phyloP scores from a whole-genome alignment of 2,797 vertebrate genomes.

The Tragelaphus oryx region DNA sequence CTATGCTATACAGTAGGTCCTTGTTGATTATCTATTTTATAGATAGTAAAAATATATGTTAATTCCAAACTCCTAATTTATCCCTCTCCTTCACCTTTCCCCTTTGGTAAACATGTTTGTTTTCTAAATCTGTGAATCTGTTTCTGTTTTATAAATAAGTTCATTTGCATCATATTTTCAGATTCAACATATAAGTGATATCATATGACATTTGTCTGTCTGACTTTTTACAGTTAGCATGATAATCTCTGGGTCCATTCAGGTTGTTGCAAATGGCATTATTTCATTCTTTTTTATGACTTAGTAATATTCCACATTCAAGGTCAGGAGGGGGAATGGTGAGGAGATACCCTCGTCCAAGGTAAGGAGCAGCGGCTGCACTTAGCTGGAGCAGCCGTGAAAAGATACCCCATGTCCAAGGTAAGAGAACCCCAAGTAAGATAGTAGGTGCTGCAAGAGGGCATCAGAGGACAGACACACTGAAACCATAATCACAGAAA shows the following conservation, averaged over 20 bases:
- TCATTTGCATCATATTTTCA: not conserved
- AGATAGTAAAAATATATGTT: not conserved
- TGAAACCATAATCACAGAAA: too few species aligned
- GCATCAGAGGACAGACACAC: too few species aligned
- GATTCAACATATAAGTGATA: not conserved
- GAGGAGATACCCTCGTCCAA: too few species aligned
- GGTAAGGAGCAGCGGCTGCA: too few species aligned
- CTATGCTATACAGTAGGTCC: not conserved
- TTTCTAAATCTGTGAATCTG: not conserved
- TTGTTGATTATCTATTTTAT: not conserved
- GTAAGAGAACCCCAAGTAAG: too few species aligned
- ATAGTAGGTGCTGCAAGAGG: too few species aligned
- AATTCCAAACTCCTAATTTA: not conserved
- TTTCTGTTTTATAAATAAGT: not conserved
- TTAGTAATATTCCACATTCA: not conserved
- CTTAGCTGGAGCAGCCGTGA: too few species aligned
- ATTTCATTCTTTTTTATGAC: not conserved
- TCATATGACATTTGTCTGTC: not conserved
- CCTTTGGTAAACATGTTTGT: not conserved
- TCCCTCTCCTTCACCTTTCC: not conserved
- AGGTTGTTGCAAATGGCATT: not conserved
- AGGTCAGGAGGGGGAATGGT: too few species aligned
- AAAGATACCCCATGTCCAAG: too few species aligned
- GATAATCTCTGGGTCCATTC: not conserved
- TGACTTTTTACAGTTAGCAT: not conserved